Base-by-base conservation (phyloP, 2,888 invertebrate species). In the Hyposoter dolosus region DNA sequence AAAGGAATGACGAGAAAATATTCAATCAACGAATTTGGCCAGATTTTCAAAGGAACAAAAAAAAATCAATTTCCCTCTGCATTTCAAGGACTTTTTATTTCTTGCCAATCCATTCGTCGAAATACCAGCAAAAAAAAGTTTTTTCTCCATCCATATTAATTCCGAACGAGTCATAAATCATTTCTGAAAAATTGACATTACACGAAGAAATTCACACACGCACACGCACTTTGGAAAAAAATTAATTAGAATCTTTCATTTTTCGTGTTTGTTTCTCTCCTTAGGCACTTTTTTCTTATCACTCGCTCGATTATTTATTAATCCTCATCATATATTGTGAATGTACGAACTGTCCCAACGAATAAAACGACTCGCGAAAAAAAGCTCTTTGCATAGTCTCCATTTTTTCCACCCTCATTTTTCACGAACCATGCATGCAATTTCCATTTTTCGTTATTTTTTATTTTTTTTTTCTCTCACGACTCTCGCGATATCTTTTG, bases 311-410 rank as follows among this genome's bases (percentile, higher is more conserved):
- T 60, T 28, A 60, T 60, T 60, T 15, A 60, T 28, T 60, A 15
- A 28, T 6, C 28, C 60, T 15, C 15, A 28, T 28, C 1, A 2
- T 4, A 35, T 60, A 15, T 28, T 15, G 28, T 28, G 9, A 28
- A 28, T 60, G 60, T 28, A 60, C 12, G 15, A 60, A 12, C 6
- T 15, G 60, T 15, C 10, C 28, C 60, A 28, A 15, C 28, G 60
- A 60, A 60, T 60, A 60, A 60, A 60, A 28, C 15, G 60, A 60
- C 60, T 19, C 19, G 28, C 28, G 60, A 50, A 47, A 56, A 60
- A 60, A 60, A 5, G 28, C 12, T 28, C n/a, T 60, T 28, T 28
- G 23, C 60, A 15, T 28, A 15, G 28, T 28, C 60, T 60, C 15
- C 28, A 28, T 43, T 43, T 68, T 43, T 43, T 19, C 23, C 3